Evolutionary conservation across 2,888 invertebrate species (phyloP), one percentile per base, ranked within the genome.

Genomic region (Cosmia trapezina): DNA sequence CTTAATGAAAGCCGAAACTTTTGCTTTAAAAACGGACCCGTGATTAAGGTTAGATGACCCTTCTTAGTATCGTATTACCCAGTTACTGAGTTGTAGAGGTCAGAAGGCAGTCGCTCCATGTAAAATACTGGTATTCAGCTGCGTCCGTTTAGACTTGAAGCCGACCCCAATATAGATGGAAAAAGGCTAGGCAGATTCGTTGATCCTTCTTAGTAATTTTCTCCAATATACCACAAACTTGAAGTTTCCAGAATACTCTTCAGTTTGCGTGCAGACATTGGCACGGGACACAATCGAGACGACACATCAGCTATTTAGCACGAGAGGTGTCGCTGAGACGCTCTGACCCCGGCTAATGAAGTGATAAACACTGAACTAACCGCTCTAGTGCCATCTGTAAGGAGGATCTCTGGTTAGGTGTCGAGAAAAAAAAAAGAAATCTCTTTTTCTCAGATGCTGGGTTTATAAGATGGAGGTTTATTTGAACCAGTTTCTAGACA

Each of bases 241-340:
- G 9, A n/a, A n/a, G 61, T 74, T 53, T 80, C 57, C 49, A 68
- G 83, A 70, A 76, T 70, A 80, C 49, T 68, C 54, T 63, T 64
- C 59, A 67, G 65, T 53, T 85, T 73, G 85, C 85, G 85, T 85
- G 85, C 57, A 70, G 70, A 81, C 71, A 77, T 33, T 60, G 60
- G 81, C 79, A 82, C 72, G 80, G 70, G 61, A 70, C 86, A 81
- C 91, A 92, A 95, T 95, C 95, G 84, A 85, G 83, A 83, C 86
- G 83, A 89, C 90, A 88, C 89, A 95, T 95, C 94, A 85, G 89
- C 72, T 78, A 89, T 94, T 73, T 94, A 94, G 92, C 94, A 91
- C 92, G 91, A 90, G 88, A 94, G 93, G 94, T 93, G 95, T 94
- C 89, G 92, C 90, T 41, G 74, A 64, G 78, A 63, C 78, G 86